These are phyloP conservation scores for Hybos culiciformis DNA, from an alignment of 2,888 invertebrate genomes.

Conservation along the genomic window DNA sequence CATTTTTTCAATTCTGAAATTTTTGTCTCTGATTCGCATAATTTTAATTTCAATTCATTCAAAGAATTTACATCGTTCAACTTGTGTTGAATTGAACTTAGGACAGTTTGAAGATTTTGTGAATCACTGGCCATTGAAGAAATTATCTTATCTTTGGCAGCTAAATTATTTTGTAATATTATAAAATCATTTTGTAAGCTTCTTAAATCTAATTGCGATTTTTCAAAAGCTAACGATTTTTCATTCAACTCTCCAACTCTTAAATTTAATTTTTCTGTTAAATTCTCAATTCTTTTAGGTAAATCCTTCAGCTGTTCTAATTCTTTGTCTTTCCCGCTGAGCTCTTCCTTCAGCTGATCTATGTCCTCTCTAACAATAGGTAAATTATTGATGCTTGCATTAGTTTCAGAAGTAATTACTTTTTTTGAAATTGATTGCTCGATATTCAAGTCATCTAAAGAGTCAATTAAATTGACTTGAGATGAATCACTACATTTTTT, in stretches of 20 bases:
- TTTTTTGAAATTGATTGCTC: too few relatives aligned
- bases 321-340: too few relatives aligned
- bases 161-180: constrained; percentile 42
- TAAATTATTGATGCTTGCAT: too few relatives aligned
- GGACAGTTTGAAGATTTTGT: constrained; percentile 40
- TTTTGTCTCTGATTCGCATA: constrained; percentile 21
- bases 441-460: too few relatives aligned
- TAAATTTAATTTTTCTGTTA: constrained; percentile 33
- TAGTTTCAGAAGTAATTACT: too few relatives aligned
- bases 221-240: constrained; percentile 33
- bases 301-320: too few relatives aligned
- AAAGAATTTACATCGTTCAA: constrained; percentile 36
- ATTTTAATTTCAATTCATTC: constrained; percentile 21
- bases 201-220: constrained; percentile 29
- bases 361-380: too few relatives aligned
- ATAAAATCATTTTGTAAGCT: constrained; percentile 41
- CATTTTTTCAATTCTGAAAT: constrained; percentile 36
- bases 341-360: too few relatives aligned
- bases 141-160: constrained; percentile 43
- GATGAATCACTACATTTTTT: constrained; percentile 14
- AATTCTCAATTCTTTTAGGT: constrained; percentile 12
- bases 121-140: constrained; percentile 45
- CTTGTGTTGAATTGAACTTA: constrained; percentile 39
- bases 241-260: constrained; percentile 38
- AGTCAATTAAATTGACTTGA: too few relatives aligned